A percentile compares a stretch with the other conserved stretches of the same genome.
phyloP scores from a whole-genome alignment of 2,113 vertebrate species.

The Myodes glareolus region DNA sequence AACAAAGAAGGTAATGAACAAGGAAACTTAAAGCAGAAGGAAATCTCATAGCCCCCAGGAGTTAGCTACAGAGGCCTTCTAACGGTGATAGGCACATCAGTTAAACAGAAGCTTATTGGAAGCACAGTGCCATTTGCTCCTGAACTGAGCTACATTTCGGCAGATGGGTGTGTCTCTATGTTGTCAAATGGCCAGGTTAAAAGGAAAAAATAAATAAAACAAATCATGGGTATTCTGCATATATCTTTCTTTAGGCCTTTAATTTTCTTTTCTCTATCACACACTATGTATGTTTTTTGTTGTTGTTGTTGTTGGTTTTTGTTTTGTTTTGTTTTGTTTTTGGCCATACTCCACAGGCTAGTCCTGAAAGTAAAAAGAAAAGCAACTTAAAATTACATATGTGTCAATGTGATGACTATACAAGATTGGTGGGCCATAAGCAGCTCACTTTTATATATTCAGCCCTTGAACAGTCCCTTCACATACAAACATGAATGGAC shows the following conservation, averaged over 20 bases:
- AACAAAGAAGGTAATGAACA: background rate
- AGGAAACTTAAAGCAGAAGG: background rate
- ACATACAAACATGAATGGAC: background rate
- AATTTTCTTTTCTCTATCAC: background rate
- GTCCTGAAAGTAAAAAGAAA: background rate
- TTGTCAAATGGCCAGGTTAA: background rate
- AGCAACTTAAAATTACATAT: background rate
- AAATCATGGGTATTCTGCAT: background rate
- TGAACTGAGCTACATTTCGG: background rate
- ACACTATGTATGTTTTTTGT: background rate
- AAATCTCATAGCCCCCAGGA: background rate
- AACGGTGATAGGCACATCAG: background rate
- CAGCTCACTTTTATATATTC: background rate
- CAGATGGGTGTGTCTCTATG: slow-evolving; percentile 5
- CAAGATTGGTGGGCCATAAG: background rate
- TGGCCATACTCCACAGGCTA: background rate
- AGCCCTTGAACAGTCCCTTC: background rate
- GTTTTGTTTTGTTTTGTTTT: no score
- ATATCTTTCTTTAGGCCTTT: background rate
- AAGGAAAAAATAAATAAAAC: background rate
- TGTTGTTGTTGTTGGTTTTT: no score
- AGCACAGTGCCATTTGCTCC: background rate
- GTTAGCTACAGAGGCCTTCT: background rate
- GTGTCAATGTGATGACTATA: background rate
- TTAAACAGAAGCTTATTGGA: slow-evolving; percentile 31